Percentiles rank a stretch among this genome's conserved stretches.
Evolutionary conservation across 2,797 vertebrate genomes (phyloP).

Genomic region (Mastacembelus armatus): DNA sequence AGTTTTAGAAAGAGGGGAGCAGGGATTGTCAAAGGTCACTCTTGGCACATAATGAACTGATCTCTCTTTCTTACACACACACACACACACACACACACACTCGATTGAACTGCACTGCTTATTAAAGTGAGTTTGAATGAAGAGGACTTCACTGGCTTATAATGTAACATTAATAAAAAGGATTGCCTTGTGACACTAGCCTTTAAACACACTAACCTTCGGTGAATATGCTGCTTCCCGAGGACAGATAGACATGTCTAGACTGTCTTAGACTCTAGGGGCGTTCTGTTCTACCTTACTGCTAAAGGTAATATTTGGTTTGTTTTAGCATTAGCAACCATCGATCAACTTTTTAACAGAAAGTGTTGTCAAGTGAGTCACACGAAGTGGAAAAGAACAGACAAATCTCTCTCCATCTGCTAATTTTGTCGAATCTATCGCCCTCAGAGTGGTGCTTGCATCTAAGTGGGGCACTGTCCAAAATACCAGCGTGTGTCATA

Average conservation of each 20-base stretch:
- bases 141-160: constrained; percentile 55
- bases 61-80: constrained; percentile 35
- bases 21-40: constrained; percentile 77
- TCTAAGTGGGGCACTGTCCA: constrained; percentile 27
- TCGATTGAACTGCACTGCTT: constrained; percentile 19
- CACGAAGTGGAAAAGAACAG: neutral
- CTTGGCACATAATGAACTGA: constrained; percentile 78
- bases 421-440: constrained; percentile 35
- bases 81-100: constrained; percentile 8
- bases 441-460: constrained; percentile 40
- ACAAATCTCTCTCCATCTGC: constrained; percentile 27
- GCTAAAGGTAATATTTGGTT: constrained; percentile 23
- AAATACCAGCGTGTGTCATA: constrained; percentile 43
- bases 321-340: constrained; percentile 4
- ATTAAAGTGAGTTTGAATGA: constrained; percentile 53
- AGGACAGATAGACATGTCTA: constrained; percentile 47
- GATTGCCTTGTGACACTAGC: constrained; percentile 50
- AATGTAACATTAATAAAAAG: constrained; percentile 61
- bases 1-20: constrained; percentile 72
- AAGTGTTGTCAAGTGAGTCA: constrained; percentile 9
- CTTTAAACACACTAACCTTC: constrained; percentile 44
- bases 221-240: constrained; percentile 29
- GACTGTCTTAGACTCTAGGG: constrained; percentile 20
- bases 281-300: constrained; percentile 55
- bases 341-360: constrained; percentile 7